Evolutionary conservation across 2,888 invertebrate species (phyloP), one percentile per base, ranked within the genome.

Genomic region (Lepidochitona cinerea): DNA sequence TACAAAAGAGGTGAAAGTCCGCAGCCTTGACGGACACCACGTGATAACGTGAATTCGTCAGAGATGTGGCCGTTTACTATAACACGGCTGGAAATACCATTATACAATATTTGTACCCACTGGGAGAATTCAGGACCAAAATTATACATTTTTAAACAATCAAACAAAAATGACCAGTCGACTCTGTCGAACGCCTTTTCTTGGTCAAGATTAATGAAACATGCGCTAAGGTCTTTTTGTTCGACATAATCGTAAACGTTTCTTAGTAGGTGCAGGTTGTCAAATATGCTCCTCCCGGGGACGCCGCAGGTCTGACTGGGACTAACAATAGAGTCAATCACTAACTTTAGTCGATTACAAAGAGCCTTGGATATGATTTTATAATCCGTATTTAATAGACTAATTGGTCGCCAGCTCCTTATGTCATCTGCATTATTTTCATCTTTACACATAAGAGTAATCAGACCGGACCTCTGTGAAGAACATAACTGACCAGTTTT

Each of bases 131-230:
- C 49, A n/a, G 73, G 33, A 35, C 75, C 70, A 77, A 83, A 81
- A n/a, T 79, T 78, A 73, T 77, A 81, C 9, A 72, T 52, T 9
- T 70, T 4, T 37, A 83, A 65, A 14, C 71, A 67, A 64, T 79
- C 71, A 73, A 75, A 78, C 32, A 83, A 26, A 72, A 74, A 82
- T 12, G 70, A 64, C 68, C 78, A 75, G 29, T 74, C 73, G 12
- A 81, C 81, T 64, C 80, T 69, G 68, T 81, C 81, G 37, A 82
- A 82, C 1, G 81, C 81, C 54, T 82, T 83, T 66, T 78, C 79
- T 70, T 82, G 82, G 66, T 82, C 82, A 37, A 81, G 41, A 72
- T 52, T 64, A 37, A 80, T 75, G 64, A 81, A 79, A 49, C 70
- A 70, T 37, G 75, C 72, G 37, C 54, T 14, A n/a, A 77, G 29